Percentiles rank a stretch among this genome's conserved stretches.
Conservation (phyloP, 2,113 vertebrate species). For the Lasiurus borealis region DNA sequence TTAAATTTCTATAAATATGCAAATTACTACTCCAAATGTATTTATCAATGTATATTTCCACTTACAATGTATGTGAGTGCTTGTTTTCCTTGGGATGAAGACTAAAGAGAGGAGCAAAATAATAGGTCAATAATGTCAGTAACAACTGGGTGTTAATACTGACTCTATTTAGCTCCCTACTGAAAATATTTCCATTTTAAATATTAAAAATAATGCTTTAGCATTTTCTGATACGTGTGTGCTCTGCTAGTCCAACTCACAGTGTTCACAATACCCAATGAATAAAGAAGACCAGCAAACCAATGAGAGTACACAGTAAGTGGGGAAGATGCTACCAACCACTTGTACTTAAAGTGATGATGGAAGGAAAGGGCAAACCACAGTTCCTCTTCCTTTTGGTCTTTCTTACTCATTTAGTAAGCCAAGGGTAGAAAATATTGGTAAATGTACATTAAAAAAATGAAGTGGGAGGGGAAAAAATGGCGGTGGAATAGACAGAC, state of each 20-base stretch:
- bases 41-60: not conserved
- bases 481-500: too few species aligned
- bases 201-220: not conserved
- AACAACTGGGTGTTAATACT: not conserved
- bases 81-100: not conserved
- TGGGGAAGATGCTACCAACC: not conserved
- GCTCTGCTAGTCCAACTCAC: not conserved
- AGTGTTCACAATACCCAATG: not conserved
- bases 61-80: not conserved
- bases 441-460: not conserved
- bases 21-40: not conserved
- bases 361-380: not conserved
- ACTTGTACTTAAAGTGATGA: not conserved
- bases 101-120: too few species aligned
- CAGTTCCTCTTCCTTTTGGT: slow-evolving; percentile 1
- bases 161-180: slow-evolving; percentile 4
- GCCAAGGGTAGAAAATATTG: not conserved
- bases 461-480: too few species aligned
- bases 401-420: slow-evolving; percentile 38
- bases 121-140: not conserved
- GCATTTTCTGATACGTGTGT: not conserved
- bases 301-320: not conserved
- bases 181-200: slow-evolving; percentile 17
- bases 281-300: not conserved
- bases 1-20: not conserved